These are phyloP conservation scores for Drosophila orena DNA, from an alignment of 1,140 invertebrate species.

Conservation along the genomic window DNA sequence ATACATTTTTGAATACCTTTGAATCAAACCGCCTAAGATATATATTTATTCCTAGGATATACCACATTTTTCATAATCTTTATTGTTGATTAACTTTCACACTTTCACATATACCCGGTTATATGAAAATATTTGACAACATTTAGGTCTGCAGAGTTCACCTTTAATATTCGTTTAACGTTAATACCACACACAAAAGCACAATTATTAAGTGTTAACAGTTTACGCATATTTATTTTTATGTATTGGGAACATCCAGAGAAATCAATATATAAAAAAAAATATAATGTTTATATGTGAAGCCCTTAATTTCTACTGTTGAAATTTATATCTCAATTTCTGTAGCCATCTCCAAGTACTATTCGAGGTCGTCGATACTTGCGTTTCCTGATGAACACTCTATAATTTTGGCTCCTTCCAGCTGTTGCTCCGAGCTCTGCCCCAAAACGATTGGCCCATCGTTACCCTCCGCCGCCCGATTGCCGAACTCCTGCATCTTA, in stretches of 20 bases:
- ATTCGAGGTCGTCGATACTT: conserved; percentile 80
- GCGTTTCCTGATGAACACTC: conserved; percentile 58
- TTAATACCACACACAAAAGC: conserved; percentile 18
- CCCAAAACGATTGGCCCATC: conserved; percentile 49
- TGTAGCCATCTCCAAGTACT: conserved; percentile 50
- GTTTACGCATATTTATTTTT: conserved; percentile 56
- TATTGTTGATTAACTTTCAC: conserved; percentile 14
- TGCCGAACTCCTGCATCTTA: conserved; percentile 89
- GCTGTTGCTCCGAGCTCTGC: conserved; percentile 43
- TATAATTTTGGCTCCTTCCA: conserved; percentile 54
- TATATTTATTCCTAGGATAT: background rate
- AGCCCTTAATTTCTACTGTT: conserved; percentile 68
- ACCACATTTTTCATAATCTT: conserved; percentile 8
- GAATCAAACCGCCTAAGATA: too few species aligned
- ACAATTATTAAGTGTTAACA: conserved; percentile 36
- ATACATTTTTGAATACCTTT: too few species aligned
- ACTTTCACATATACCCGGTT: conserved; percentile 12
- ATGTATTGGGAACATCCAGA: conserved; percentile 49
- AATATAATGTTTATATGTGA: conserved; percentile 43
- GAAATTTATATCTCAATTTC: conserved; percentile 57
- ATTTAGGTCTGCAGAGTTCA: conserved; percentile 2
- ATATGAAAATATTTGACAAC: conserved; percentile 12
- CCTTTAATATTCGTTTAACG: conserved; percentile 19
- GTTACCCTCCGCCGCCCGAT: conserved; percentile 61
- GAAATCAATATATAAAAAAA: conserved; percentile 59